Evolutionary conservation across 2,888 invertebrate genomes (phyloP), one percentile per base, ranked within the genome.

Genomic region (Callosobruchus maculatus): DNA sequence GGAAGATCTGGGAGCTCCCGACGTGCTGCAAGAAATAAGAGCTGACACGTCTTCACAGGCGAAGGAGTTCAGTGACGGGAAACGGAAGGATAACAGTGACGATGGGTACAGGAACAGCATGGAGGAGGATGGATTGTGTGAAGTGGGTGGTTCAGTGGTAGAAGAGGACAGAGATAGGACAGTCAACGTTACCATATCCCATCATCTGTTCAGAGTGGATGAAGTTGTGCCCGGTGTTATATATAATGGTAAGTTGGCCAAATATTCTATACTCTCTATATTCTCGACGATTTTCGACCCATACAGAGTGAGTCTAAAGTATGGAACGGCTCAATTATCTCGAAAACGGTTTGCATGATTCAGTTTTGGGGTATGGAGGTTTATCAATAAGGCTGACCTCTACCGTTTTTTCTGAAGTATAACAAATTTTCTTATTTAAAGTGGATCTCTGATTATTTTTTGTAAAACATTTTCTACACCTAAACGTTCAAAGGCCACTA

Each of bases 221-320:
- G 79, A 81, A 21, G 82, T 91, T 79, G 89, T 90, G 70, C 84
- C 88, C 75, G 90, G 89, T 77, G 88, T 91, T 73, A 84, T 87
- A 70, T 90, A 90, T 84, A 89, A 90, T 85, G 90, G 91, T 91
- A 84, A 88, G 49, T 49, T 49, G n/a, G n/a, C n/a, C n/a, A n/a
- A n/a, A n/a, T n/a, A n/a, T n/a, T n/a, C n/a, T n/a, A n/a, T n/a
- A n/a, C n/a, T n/a, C n/a, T n/a, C n/a, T n/a, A n/a, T n/a, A n/a
- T n/a, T n/a, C n/a, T n/a, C n/a, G n/a, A n/a, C n/a, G n/a, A n/a
- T n/a, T n/a, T n/a, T n/a, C n/a, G n/a, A n/a, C n/a, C n/a, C n/a
- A n/a, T n/a, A n/a, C n/a, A n/a, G n/a, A n/a, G n/a, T n/a, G n/a
- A n/a, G n/a, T n/a, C n/a, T n/a, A n/a, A n/a, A n/a, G n/a, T n/a